Evolutionary conservation across 2,888 invertebrate genomes (phyloP).

Genomic region (Oxytorus armatus): DNA sequence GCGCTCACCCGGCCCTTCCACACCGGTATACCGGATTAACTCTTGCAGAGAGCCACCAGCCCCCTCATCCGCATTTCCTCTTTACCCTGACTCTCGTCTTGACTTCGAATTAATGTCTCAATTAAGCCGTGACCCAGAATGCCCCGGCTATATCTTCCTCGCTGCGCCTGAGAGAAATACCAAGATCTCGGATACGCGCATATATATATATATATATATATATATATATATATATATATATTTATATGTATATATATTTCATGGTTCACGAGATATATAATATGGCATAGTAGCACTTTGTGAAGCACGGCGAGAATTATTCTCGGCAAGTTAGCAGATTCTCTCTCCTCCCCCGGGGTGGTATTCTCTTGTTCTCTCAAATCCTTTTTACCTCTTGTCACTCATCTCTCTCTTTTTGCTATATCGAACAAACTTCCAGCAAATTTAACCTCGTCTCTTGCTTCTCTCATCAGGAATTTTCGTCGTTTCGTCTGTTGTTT

Average conservation of each 20-base stretch:
- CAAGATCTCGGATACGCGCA: slow-evolving; percentile 25
- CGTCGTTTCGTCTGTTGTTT: too few relatives aligned
- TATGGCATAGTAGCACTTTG: slow-evolving; percentile 5
- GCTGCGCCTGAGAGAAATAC: slow-evolving; percentile 49
- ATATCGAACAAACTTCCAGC: slow-evolving; percentile 38
- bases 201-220: slow-evolving; percentile 4
- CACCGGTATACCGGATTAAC: slow-evolving; percentile 56
- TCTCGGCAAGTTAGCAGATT: slow-evolving; percentile 42
- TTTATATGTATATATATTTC: slow-evolving; percentile 7
- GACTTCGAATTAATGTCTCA: slow-evolving; percentile 70
- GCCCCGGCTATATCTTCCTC: slow-evolving; percentile 59
- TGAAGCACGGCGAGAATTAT: slow-evolving; percentile 48
- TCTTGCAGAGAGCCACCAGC: slow-evolving; percentile 14
- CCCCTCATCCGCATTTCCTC: slow-evolving; percentile 20
- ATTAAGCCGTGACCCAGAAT: slow-evolving; percentile 71
- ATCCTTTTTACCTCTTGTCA: slow-evolving; percentile 34
- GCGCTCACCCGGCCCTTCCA: slow-evolving; percentile 9
- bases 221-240: slow-evolving; percentile 16
- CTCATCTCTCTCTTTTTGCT: slow-evolving; percentile 29
- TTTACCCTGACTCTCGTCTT: slow-evolving; percentile 43
- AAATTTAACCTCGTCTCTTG: slow-evolving; percentile 15
- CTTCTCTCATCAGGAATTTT: slow-evolving; percentile 7
- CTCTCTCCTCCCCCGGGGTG: too few relatives aligned
- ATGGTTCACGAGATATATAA: slow-evolving; percentile 33
- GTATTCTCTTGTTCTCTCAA: slow-evolving; percentile 17